Evolutionary conservation across 2,797 vertebrate species (phyloP).

Genomic region (Acestrorhynchus altus): DNA sequence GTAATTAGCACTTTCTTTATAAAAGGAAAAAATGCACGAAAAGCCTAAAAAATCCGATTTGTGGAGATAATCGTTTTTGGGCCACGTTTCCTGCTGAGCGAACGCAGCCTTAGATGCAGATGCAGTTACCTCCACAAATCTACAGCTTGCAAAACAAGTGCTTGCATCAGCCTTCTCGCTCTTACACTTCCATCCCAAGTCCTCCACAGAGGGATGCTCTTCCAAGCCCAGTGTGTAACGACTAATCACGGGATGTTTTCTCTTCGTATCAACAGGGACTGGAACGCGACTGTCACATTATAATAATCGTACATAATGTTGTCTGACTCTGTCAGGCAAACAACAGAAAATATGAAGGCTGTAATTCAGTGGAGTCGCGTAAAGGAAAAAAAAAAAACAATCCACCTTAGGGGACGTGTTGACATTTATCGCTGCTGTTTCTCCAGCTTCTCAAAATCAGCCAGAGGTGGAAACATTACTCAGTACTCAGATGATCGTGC

Average conservation of each 20-base stretch:
- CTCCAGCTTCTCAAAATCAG: constrained; percentile 54
- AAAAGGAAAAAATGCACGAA: too few relatives aligned
- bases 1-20: too few relatives aligned
- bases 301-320: constrained; percentile 49
- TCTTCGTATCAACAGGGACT: not conserved
- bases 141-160: not conserved
- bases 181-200: not conserved
- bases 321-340: constrained; percentile 35
- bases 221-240: not conserved
- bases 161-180: not conserved
- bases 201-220: not conserved
- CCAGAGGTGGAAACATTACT: constrained; percentile 33
- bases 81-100: too few relatives aligned
- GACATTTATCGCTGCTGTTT: constrained; percentile 49
- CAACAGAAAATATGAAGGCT: constrained; percentile 2
- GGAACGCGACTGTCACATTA: not conserved
- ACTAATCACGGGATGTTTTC: constrained; percentile 10
- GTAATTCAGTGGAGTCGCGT: constrained; percentile 36
- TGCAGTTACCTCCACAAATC: not conserved
- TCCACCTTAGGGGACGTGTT: constrained; percentile 13
- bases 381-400: constrained; percentile 36
- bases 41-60: too few relatives aligned
- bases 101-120: too few relatives aligned
- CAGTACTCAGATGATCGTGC: constrained; percentile 24
- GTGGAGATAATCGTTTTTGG: too few relatives aligned